Conservation (phyloP, 2,113 vertebrate genomes). For the Rhadina sibilatrix region DNA sequence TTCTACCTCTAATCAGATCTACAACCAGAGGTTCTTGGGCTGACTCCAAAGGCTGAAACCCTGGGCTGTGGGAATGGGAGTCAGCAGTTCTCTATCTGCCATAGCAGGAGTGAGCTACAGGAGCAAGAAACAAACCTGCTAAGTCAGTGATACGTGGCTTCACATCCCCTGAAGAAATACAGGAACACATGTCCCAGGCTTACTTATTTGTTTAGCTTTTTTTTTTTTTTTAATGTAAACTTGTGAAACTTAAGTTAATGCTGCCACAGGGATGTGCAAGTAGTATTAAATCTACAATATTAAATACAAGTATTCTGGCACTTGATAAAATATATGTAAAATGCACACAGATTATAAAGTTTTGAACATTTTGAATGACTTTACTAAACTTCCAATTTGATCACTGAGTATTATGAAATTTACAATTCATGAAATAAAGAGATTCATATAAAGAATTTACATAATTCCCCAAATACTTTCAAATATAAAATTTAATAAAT, state of each 20-base stretch:
- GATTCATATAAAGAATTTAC: conserved; percentile 88
- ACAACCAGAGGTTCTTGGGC: conserved; percentile 25
- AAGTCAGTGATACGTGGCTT: not conserved
- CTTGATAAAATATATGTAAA: conserved; percentile 62
- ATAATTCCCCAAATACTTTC: conserved; percentile 84
- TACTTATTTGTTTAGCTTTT: not conserved
- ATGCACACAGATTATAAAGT: conserved; percentile 60
- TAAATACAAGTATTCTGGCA: conserved; percentile 68
- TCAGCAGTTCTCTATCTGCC: conserved; percentile 20
- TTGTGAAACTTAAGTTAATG: not conserved
- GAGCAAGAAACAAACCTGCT: not conserved
- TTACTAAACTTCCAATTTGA: conserved; percentile 79
- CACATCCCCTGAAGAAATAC: conserved; percentile 27
- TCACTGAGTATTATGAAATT: conserved; percentile 80
- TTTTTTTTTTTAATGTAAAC: conserved; percentile 17
- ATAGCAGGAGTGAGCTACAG: not conserved
- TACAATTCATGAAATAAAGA: conserved; percentile 82
- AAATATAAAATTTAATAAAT: conserved; percentile 91
- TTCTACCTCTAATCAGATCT: conserved; percentile 37
- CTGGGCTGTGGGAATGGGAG: conserved; percentile 41
- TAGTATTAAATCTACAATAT: conserved; percentile 35
- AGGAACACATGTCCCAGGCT: conserved; percentile 15
- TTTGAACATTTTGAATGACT: conserved; percentile 83
- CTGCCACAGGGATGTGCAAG: conserved; percentile 50
- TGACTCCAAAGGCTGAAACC: conserved; percentile 55